These are phyloP conservation scores for Drosophila emarginata DNA, from an alignment of 2,888 invertebrate genomes.

Conservation along the genomic window DNA sequence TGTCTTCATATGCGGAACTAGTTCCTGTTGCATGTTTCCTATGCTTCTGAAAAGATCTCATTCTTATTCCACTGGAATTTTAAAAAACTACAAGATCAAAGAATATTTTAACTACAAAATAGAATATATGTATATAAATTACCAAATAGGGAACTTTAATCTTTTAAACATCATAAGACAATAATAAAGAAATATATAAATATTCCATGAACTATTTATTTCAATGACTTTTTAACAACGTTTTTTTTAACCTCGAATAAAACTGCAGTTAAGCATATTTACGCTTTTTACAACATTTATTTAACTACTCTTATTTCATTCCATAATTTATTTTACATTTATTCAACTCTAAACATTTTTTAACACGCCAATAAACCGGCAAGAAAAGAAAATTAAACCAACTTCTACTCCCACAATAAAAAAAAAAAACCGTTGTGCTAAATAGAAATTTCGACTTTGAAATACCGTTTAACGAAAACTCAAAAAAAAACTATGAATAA, in stretches of 20 bases:
- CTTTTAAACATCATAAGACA: too few relatives aligned
- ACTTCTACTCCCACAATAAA: neutral
- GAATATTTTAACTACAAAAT: neutral
- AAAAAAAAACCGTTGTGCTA: neutral
- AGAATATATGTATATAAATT: neutral
- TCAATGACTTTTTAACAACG: neutral
- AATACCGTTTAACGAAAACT: conserved; percentile 26
- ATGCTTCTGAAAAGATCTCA: too few relatives aligned
- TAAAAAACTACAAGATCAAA: too few relatives aligned
- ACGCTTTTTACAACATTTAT: neutral
- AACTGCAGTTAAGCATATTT: neutral
- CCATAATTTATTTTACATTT: neutral
- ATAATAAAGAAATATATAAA: neutral
- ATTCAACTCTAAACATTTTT: neutral
- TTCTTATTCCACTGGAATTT: too few relatives aligned
- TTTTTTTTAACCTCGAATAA: neutral
- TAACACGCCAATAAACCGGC: conserved; percentile 48
- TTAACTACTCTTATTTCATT: neutral
- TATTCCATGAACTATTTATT: neutral
- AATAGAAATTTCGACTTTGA: neutral
- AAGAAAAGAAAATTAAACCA: conserved; percentile 40
- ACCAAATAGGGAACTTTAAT: too few relatives aligned
- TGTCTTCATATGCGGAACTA: too few relatives aligned
- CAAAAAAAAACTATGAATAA: too few relatives aligned
- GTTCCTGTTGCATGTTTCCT: too few relatives aligned